Evolutionary conservation across 2,888 invertebrate species (phyloP), one percentile per base, ranked within the genome.

Genomic region (Pocota personata): DNA sequence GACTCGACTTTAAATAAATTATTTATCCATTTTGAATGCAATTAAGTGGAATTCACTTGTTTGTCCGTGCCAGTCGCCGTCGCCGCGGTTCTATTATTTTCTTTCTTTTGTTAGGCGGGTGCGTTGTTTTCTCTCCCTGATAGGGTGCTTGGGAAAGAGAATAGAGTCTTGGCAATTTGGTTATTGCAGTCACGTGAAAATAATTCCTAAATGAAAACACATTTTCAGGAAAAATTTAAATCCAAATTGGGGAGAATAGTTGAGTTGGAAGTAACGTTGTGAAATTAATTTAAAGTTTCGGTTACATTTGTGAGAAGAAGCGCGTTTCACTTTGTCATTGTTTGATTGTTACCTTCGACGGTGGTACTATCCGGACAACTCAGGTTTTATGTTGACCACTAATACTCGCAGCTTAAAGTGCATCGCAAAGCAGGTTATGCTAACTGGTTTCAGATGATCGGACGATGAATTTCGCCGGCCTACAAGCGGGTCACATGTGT

Each of bases 11-110:
- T 86, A 87, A 88, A 88, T 88, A 88, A 88, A 87, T 88, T 88
- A 88, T 88, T 88, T 88, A 88, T 87, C 78, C 78, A 87, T 86
- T 87, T 79, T 83, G 87, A 86, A 87, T 83, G 75, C 66, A 87
- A 88, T 86, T 83, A 87, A 87, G 16, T 80, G 52, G 78, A 62
- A 71, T 78, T 55, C 57, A 57, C 58, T 79, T 35, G 48, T 66
- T 64, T 66, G 40, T n/a, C n/a, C n/a, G n/a, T n/a, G n/a, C 16
- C 32, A 3, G 55, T 10, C 10, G 48, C 10, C 3, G 10, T 3
- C 12, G 21, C 8, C 6, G 8, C 14, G n/a, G n/a, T n/a, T 6
- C 35, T 24, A 10, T 0, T 6, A 43, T 43, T 14, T 8, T 46
- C 19, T 46, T 46, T 0, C 46, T 19, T 48, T 21, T 48, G 21